Conservation (phyloP, 2,797 vertebrate species). For the Notolabrus celidotus region DNA sequence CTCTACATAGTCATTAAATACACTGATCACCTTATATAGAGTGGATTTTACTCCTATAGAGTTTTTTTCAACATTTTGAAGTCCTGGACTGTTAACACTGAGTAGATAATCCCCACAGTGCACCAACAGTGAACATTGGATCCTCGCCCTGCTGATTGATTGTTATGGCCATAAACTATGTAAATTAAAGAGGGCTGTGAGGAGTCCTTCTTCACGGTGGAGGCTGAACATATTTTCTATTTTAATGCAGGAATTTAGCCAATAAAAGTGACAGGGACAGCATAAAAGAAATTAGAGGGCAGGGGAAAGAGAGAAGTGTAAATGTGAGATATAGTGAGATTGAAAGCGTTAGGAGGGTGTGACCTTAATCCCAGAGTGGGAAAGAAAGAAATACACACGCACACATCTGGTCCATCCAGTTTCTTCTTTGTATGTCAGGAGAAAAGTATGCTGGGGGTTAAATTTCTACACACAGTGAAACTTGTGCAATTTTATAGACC, state of each 20-base stretch:
- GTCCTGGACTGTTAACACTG: constrained; percentile 12
- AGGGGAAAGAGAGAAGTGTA: constrained; percentile 12
- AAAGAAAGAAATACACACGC: constrained; percentile 42
- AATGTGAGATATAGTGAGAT: constrained; percentile 5
- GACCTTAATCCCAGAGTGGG: constrained; percentile 68
- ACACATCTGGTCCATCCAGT: constrained; percentile 74
- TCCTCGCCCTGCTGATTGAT: constrained; percentile 27
- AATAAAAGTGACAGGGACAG: constrained; percentile 11
- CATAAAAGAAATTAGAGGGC: constrained; percentile 17
- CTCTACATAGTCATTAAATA: neutral
- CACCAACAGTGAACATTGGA: constrained; percentile 22
- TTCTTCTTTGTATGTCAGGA: constrained; percentile 48
- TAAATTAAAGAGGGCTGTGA: constrained; percentile 25
- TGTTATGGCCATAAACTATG: constrained; percentile 27
- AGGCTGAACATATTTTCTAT: constrained; percentile 25
- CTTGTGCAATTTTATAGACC: constrained; percentile 8
- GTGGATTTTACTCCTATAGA: constrained; percentile 12
- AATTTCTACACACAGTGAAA: constrained; percentile 28
- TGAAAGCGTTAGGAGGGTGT: constrained; percentile 57
- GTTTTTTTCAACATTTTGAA: constrained; percentile 25
- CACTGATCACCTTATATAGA: constrained; percentile 12
- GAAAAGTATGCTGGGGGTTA: constrained; percentile 49
- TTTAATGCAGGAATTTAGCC: constrained; percentile 30
- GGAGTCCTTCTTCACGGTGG: constrained; percentile 32
- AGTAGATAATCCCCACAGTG: constrained; percentile 16